Base-by-base conservation (phyloP, 1,140 invertebrate genomes). In the Ganaspis sp. region DNA sequence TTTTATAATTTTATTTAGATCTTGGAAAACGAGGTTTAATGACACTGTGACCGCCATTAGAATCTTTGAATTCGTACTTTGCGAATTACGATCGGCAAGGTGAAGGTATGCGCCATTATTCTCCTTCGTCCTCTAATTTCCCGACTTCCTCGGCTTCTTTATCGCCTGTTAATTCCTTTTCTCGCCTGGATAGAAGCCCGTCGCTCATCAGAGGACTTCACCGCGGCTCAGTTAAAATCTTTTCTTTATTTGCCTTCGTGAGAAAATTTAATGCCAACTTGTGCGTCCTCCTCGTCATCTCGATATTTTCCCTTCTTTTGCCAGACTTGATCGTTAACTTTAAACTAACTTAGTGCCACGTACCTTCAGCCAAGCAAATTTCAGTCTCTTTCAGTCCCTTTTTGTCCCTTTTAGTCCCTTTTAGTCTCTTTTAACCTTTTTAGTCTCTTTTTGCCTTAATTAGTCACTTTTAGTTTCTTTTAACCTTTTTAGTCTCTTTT, bases 331-430 rank as follows among this genome's bases (percentile, higher is more conserved):
- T 71, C 70, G 69, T 70, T 70, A 70, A 70, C n/a, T 70, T 21
- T 9, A 34, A 42, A 42, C 34, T 70, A 40, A 70, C 49, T 76
- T 54, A 23, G 40, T 49, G 17, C 45, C 42, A 40, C n/a, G n/a
- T n/a, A n/a, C 70, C 71, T 53, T 73, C 38, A 34, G 77, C 37
- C 45, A n/a, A n/a, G n/a, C n/a, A n/a, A n/a, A n/a, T n/a, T n/a
- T n/a, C n/a, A n/a, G n/a, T n/a, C n/a, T n/a, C n/a, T 23, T 34
- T 42, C 45, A 11, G 38, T 42, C 49, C 76, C 73, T 74, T 76
- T 74, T 76, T 69, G 72, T 58, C 81, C 37, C 45, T 72, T 71
- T 21, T 58, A 34, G n/a, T 70, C 72, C 73, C 70, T 75, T 54
- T n/a, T n/a, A n/a, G n/a, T n/a, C n/a, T n/a, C n/a, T n/a, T n/a